Evolutionary conservation across 2,888 invertebrate genomes (phyloP).

Genomic region (Aethes cnicana): DNA sequence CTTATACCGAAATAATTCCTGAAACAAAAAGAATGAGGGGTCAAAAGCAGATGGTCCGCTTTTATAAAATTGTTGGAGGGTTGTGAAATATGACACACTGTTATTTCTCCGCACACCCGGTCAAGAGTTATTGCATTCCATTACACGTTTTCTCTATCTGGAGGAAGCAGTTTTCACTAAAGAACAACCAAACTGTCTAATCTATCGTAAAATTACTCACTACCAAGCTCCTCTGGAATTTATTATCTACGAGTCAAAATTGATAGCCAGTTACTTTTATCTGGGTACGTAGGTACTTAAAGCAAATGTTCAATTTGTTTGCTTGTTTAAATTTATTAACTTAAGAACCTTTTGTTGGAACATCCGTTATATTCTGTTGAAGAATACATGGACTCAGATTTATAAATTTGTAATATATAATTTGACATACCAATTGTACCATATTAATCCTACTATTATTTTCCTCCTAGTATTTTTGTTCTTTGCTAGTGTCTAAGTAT

Average conservation of each 20-base stretch:
- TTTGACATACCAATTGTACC: no score
- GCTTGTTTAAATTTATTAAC: no score
- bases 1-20: slow-evolving; percentile 77
- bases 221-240: background rate
- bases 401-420: no score
- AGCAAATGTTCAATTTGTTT: background rate
- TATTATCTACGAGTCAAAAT: slow-evolving; percentile 11
- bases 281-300: background rate
- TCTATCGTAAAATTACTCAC: slow-evolving; percentile 49
- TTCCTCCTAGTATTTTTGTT: no score
- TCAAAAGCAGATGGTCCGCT: slow-evolving; percentile 82
- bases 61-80: slow-evolving; percentile 83
- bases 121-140: slow-evolving; percentile 83
- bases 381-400: no score
- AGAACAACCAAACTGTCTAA: slow-evolving; percentile 77
- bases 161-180: slow-evolving; percentile 81
- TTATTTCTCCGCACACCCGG: slow-evolving; percentile 83
- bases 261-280: slow-evolving; percentile 3
- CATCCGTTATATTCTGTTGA: no score
- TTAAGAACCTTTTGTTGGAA: no score
- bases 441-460: no score
- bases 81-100: slow-evolving; percentile 82
- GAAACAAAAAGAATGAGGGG: slow-evolving; percentile 82
- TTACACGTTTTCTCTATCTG: slow-evolving; percentile 82
- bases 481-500: no score